Evolutionary conservation across 2,888 invertebrate species (phyloP).

Genomic region (Drosophila subquinaria): DNA sequence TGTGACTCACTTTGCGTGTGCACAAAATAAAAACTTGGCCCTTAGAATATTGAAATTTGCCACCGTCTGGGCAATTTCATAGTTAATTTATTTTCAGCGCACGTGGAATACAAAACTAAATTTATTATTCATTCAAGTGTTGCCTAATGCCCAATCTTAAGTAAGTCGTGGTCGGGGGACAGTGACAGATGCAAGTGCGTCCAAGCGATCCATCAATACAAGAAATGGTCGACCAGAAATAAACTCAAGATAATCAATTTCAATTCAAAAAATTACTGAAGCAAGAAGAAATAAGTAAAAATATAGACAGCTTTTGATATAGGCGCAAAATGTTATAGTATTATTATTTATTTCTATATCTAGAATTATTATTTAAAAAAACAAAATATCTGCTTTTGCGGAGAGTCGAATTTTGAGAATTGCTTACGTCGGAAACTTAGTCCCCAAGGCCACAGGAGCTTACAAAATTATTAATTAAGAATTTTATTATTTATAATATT

Average conservation of each 20-base stretch:
- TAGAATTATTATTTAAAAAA: background rate
- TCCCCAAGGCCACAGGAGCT: too few species aligned
- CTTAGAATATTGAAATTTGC: constrained; percentile 31
- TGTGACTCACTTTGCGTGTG: constrained; percentile 34
- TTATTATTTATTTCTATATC: background rate
- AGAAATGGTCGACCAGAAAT: background rate
- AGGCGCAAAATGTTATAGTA: background rate
- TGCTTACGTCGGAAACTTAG: too few species aligned
- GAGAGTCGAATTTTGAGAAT: too few species aligned
- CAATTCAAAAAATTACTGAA: background rate
- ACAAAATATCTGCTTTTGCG: too few species aligned
- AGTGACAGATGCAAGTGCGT: constrained; percentile 10
- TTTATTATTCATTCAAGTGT: constrained; percentile 27
- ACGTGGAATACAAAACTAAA: constrained; percentile 14
- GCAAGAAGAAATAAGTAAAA: background rate
- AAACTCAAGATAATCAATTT: constrained; percentile 8
- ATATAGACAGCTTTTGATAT: too few species aligned
- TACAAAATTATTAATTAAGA: too few species aligned
- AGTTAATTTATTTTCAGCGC: constrained; percentile 23
- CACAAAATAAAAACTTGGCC: constrained; percentile 15
- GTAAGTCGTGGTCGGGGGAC: background rate
- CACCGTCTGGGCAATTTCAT: constrained; percentile 27
- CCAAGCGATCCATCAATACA: constrained; percentile 9
- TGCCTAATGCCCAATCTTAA: constrained; percentile 1
- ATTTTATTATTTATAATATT: too few species aligned